Conservation (phyloP, 1,140 invertebrate genomes). For the Rhynchophorus ferrugineus region DNA sequence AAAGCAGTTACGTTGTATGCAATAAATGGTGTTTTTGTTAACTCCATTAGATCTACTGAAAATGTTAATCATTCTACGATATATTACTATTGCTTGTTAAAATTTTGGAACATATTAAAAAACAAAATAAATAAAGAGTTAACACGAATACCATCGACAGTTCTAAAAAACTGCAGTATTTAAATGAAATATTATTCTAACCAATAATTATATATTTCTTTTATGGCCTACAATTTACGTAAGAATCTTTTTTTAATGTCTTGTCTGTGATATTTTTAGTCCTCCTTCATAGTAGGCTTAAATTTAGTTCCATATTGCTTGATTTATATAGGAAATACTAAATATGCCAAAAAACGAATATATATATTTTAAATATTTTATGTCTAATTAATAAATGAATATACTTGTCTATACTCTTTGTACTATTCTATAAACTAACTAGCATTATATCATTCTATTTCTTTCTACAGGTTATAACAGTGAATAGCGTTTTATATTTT, state of each 20-base stretch:
- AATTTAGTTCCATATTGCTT: neutral
- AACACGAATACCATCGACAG: no score
- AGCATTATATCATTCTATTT: no score
- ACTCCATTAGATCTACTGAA: no score
- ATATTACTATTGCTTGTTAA: neutral
- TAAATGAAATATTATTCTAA: no score
- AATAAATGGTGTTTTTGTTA: neutral
- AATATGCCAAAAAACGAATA: conserved; percentile 1
- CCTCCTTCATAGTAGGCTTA: conserved; percentile 5
- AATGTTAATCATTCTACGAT: neutral
- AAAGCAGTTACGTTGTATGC: neutral
- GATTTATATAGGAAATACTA: neutral
- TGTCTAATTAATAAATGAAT: no score
- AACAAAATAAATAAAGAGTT: no score
- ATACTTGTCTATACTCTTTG: no score
- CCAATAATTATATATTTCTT: neutral
- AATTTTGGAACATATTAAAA: neutral
- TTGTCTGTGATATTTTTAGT: conserved; percentile 29
- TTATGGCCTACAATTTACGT: conserved; percentile 25
- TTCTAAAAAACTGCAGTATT: no score
- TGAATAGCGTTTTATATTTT: neutral
- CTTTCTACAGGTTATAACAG: neutral
- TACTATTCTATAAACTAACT: conserved; percentile 6
- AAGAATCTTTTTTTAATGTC: conserved; percentile 20
- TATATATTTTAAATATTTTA: neutral